phyloP scores from a whole-genome alignment of 2,888 invertebrate species.

The Drosophila putrida region DNA sequence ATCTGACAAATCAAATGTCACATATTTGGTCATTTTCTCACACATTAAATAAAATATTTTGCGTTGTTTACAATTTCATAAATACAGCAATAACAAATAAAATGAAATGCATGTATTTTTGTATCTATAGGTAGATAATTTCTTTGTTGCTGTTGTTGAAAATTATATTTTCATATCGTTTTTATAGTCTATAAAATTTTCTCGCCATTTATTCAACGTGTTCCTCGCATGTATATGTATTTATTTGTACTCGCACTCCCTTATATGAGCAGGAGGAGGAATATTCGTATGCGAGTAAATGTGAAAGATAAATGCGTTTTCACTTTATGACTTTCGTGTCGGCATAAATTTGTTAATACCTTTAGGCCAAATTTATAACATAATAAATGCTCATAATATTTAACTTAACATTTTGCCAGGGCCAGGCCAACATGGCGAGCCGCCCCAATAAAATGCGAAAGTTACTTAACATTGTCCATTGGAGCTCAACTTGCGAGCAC shows the following conservation, averaged over 20 bases:
- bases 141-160: conserved; percentile 66
- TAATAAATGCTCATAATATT: conserved; percentile 83
- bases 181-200: conserved; percentile 75
- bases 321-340: conserved; percentile 82
- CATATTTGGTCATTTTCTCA: conserved; percentile 37
- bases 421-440: conserved; percentile 24
- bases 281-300: conserved; percentile 42
- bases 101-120: conserved; percentile 24
- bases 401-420: conserved; percentile 78
- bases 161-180: conserved; percentile 62
- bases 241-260: conserved; percentile 23
- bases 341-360: conserved; percentile 82
- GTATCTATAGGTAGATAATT: conserved; percentile 27
- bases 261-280: conserved; percentile 7
- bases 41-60: conserved; percentile 52
- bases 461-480: conserved; percentile 74
- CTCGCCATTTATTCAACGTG: conserved; percentile 70
- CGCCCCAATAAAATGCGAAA: conserved; percentile 75
- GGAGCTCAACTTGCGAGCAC: conserved; percentile 6
- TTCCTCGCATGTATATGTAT: conserved; percentile 17
- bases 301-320: conserved; percentile 81
- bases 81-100: conserved; percentile 18
- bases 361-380: conserved; percentile 83
- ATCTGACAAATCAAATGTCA: conserved; percentile 31
- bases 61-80: conserved; percentile 48